Base-by-base conservation (phyloP, 2,797 vertebrate genomes). In the Hozukius guyotensis region DNA sequence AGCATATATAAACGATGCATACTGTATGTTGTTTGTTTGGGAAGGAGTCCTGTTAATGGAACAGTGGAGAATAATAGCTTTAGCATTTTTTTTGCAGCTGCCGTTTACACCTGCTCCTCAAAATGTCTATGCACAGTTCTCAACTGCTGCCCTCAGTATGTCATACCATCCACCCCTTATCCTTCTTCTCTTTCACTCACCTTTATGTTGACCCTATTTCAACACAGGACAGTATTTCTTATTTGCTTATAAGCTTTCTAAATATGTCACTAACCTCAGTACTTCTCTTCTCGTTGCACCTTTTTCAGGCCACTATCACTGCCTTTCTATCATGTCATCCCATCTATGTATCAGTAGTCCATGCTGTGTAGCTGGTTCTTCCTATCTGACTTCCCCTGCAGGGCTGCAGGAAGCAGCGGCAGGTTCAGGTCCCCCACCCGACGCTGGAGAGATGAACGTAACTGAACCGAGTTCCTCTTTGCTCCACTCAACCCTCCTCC, bases 401-500 rank as follows among this genome's bases (percentile, higher is more conserved):
- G 87, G 0, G 94, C 88, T 5, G 94, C 88, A 38, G 95, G 92
- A 71, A 97, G 95, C 80, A 94, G 85, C 1, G 96, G 96, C 80
- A 98, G 93, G 78, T 95, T 97, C 78, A 97, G 75, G 46, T 96
- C 93, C 0, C 87, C 90, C 76, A 85, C 87, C 71, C 94, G 92
- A 14, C 92, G 87, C 72, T 95, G 94, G 1, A 90, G 87, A 34
- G 91, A 84, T 3, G 94, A 90, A 34, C 92, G 94, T 75, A 96
- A 69, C 75, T 96, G 96, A 72, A 94, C 85, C 2, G 94, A 91
- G 82, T 96, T 97, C 91, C 94, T 96, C 76, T 95, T 96, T 14
- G 53, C 76, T 56, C 92, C 94, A 1, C 63, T 92, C 38, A 81
- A 87, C 11, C 82, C 93, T 85, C 69, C 93, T 81, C 76, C 92